Evolutionary conservation across 2,113 vertebrate genomes (phyloP).

Genomic region (Crotalus horridus): DNA sequence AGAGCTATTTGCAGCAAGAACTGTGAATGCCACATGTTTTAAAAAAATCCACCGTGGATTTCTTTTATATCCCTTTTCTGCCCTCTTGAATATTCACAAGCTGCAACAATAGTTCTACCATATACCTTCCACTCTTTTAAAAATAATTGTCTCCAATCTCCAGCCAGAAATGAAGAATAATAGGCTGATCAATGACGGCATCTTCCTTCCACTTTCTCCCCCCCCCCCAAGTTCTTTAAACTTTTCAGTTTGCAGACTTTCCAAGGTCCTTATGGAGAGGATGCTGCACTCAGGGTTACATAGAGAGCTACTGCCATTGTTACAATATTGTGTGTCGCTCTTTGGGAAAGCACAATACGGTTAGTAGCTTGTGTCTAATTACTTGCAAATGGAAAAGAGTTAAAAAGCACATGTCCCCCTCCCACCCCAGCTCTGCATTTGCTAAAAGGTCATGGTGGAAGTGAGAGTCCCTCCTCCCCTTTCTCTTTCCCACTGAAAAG

Average conservation of each 20-base stretch:
- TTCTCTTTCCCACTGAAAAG: constrained; percentile 33
- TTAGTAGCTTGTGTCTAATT: constrained; percentile 31
- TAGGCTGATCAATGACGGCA: background rate
- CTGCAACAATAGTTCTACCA: background rate
- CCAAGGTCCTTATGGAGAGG: too few species aligned
- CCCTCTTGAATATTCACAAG: background rate
- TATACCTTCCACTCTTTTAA: background rate
- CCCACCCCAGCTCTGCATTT: constrained; percentile 46
- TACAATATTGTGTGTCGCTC: background rate
- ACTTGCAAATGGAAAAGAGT: constrained; percentile 36
- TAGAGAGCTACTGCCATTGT: background rate
- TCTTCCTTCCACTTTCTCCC: background rate
- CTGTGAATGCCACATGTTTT: background rate
- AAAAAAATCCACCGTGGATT: background rate
- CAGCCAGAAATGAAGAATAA: background rate
- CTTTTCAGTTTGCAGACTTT: background rate
- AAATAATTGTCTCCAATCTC: background rate
- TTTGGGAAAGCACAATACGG: background rate
- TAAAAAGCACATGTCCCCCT: constrained; percentile 36
- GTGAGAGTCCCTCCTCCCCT: constrained; percentile 19
- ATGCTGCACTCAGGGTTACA: too few species aligned
- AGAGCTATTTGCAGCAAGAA: background rate
- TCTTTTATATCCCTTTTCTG: background rate
- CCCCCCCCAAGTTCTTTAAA: background rate
- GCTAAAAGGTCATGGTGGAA: constrained; percentile 67